A percentile compares a stretch with the other conserved stretches of the same genome.
phyloP scores from a whole-genome alignment of 92 coral and sea anemone species.

The Epizoanthus ramosus region DNA sequence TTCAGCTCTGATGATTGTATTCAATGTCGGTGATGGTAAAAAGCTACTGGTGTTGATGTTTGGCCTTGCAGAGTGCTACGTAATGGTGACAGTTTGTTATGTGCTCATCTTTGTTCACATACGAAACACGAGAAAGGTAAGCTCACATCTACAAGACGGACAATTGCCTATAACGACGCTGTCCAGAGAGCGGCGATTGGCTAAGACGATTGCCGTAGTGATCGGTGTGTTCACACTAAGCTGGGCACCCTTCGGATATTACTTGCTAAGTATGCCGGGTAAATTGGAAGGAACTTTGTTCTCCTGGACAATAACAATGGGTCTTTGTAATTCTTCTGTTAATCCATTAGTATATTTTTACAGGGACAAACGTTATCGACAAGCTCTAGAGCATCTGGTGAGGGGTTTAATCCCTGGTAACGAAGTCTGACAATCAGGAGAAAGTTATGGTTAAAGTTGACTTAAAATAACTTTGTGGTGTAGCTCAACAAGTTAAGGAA shows the following conservation, averaged over 20 bases:
- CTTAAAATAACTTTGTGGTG: no score
- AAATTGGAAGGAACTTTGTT: neutral
- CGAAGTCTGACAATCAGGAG: no score
- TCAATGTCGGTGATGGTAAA: neutral
- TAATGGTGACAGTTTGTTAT: neutral
- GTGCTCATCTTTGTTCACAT: neutral
- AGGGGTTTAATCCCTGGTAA: neutral
- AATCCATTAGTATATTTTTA: conserved; percentile 7
- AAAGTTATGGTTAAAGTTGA: no score
- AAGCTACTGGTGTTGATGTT: neutral
- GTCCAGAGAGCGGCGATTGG: conserved; percentile 4
- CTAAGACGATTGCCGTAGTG: conserved; percentile 16
- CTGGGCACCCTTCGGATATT: conserved; percentile 11
- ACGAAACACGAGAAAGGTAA: neutral
- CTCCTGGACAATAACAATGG: neutral
- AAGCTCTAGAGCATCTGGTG: neutral
- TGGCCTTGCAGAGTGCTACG: neutral
- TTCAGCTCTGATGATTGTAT: no score
- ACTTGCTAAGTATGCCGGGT: neutral
- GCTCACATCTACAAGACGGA: neutral
- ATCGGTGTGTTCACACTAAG: neutral
- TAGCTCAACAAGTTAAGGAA: no score
- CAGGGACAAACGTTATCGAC: conserved; percentile 1
- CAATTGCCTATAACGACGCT: neutral
- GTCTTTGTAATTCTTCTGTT: conserved; percentile 1